Conservation (phyloP, 2,888 invertebrate species). For the Drosophila neotestacea region DNA sequence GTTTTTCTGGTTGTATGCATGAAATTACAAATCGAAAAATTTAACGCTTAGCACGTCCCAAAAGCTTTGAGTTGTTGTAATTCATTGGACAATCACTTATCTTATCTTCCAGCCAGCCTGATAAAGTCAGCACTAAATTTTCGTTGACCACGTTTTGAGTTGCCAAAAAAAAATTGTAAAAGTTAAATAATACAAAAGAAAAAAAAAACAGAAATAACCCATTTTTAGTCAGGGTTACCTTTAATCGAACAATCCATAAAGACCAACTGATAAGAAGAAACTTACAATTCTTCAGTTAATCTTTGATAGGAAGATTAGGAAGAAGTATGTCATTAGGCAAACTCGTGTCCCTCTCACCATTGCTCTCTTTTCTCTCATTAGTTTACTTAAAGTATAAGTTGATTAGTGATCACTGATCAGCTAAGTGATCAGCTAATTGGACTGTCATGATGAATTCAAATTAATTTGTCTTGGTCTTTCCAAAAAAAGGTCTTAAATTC, state of each 20-base stretch:
- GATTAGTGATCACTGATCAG: constrained; percentile 42
- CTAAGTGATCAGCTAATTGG: constrained; percentile 46
- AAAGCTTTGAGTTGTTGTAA: constrained; percentile 33
- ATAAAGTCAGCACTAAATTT: constrained; percentile 45
- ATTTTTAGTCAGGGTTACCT: constrained; percentile 35
- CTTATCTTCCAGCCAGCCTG: constrained; percentile 52
- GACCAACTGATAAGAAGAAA: constrained; percentile 30
- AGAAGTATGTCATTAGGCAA: neutral
- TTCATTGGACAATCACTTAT: constrained; percentile 50
- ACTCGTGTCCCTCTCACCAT: constrained; percentile 10
- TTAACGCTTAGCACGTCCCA: constrained; percentile 41
- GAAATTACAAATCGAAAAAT: constrained; percentile 39
- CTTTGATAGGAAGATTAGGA: neutral
- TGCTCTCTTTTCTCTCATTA: constrained; percentile 10
- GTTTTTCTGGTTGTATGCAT: constrained; percentile 68
- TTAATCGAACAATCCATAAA: constrained; percentile 28
- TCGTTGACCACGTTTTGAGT: constrained; percentile 48
- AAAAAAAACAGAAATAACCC: constrained; percentile 6
- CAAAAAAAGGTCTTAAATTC: constrained; percentile 6
- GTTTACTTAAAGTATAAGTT: constrained; percentile 25
- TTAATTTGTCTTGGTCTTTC: constrained; percentile 20
- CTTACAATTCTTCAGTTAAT: constrained; percentile 9
- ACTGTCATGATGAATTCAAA: constrained; percentile 39
- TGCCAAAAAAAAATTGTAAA: constrained; percentile 25
- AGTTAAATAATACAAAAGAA: neutral